Conservation (phyloP, 2,888 invertebrate genomes). For the Argyra leucocephala region DNA sequence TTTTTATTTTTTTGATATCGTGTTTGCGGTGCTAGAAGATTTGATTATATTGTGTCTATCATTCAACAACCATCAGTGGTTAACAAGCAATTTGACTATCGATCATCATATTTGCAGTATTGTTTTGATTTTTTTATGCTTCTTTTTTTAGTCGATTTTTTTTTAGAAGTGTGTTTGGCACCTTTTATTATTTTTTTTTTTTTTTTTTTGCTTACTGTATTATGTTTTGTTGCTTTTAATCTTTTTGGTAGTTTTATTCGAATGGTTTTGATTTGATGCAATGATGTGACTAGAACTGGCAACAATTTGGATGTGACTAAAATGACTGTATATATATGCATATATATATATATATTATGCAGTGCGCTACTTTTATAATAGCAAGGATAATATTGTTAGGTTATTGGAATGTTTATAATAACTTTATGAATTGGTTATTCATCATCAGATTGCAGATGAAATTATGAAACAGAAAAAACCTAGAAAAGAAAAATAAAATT, state of each 20-base stretch:
- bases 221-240: not conserved
- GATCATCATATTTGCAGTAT: conserved; percentile 6
- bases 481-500: not conserved
- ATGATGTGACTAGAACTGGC: not conserved
- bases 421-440: not conserved
- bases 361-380: not conserved
- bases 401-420: not conserved
- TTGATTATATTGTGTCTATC: conserved; percentile 6
- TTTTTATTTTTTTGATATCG: not conserved
- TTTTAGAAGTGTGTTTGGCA: not conserved
- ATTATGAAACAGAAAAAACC: not conserved
- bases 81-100: conserved; percentile 6
- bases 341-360: no score
- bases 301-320: no score
- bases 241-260: not conserved
- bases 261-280: not conserved
- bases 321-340: no score
- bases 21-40: not conserved
- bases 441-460: not conserved
- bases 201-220: not conserved
- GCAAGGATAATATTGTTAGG: not conserved
- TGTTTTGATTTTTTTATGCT: not conserved
- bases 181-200: not conserved
- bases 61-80: conserved; percentile 6
- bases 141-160: not conserved